A percentile compares a stretch with the other conserved stretches of the same genome.
Conservation (phyloP, 2,888 invertebrate species). For the Drosophila longiperda region DNA sequence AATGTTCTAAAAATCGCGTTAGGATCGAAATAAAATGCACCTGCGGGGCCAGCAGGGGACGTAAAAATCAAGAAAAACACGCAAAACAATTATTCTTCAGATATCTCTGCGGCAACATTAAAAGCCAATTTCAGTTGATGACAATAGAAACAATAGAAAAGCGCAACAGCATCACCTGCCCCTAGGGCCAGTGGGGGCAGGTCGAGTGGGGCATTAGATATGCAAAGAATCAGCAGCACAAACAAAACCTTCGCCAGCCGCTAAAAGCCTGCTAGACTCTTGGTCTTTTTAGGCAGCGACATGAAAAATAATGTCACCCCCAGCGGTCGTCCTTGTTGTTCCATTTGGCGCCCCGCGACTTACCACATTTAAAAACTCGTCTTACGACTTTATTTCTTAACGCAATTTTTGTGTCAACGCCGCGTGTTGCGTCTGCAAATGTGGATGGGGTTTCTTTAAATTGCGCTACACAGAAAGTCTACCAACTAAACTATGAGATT, state of each 20-base stretch:
- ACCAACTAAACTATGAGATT: not conserved
- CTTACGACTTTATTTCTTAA: conserved; percentile 43
- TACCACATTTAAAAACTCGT: conserved; percentile 43
- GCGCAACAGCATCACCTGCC: conserved; percentile 70
- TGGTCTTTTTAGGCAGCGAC: conserved; percentile 69
- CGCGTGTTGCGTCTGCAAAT: conserved; percentile 51
- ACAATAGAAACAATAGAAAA: conserved; percentile 81
- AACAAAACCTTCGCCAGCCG: conserved; percentile 63
- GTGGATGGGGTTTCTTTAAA: conserved; percentile 4
- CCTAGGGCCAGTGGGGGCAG: conserved; percentile 43
- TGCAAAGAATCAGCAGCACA: conserved; percentile 79
- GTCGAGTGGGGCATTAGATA: conserved; percentile 58
- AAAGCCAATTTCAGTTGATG: conserved; percentile 85
- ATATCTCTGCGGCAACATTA: conserved; percentile 85
- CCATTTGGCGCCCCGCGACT: conserved; percentile 29
- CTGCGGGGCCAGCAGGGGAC: conserved; percentile 58
- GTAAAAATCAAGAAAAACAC: conserved; percentile 79
- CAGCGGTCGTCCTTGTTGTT: conserved; percentile 54
- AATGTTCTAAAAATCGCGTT: conserved; percentile 43
- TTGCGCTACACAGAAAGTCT: conserved; percentile 4
- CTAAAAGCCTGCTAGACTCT: conserved; percentile 48
- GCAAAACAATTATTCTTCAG: conserved; percentile 85
- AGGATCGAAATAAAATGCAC: conserved; percentile 64
- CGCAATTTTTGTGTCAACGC: conserved; percentile 67
- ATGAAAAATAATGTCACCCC: conserved; percentile 83